Conservation (phyloP, 2,888 invertebrate genomes). For the Phortica magna region DNA sequence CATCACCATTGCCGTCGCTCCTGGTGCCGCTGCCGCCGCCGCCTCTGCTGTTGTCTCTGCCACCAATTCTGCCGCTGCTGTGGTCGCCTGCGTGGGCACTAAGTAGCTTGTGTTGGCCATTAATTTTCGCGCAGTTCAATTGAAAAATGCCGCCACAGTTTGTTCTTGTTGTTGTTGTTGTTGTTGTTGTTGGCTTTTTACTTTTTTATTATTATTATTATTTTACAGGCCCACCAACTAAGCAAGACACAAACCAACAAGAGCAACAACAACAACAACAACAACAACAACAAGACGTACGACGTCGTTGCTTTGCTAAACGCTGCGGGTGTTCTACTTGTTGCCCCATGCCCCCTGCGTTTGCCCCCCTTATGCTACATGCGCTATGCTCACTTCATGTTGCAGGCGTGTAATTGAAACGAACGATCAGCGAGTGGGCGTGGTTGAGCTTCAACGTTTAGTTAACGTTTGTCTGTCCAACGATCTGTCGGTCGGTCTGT, state of each 20-base stretch:
- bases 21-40: not conserved
- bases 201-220: not conserved
- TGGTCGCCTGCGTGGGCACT: constrained; percentile 55
- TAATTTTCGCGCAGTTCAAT: constrained; percentile 69
- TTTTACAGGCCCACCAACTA: constrained; percentile 15
- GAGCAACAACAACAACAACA: not conserved
- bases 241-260: not conserved
- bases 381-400: too few species aligned
- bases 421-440: too few species aligned
- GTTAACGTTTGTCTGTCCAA: too few species aligned
- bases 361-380: too few species aligned
- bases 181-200: not conserved
- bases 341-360: too few species aligned
- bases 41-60: not conserved
- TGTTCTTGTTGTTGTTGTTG: constrained; percentile 31
- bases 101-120: constrained; percentile 72
- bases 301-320: constrained; percentile 36
- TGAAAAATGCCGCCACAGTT: constrained; percentile 57
- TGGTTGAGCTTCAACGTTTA: too few species aligned
- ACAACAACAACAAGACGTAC: not conserved
- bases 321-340: constrained; percentile 50
- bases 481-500: not conserved
- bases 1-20: not conserved
- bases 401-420: too few species aligned
- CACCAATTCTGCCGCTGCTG: constrained; percentile 43